Base-by-base conservation (phyloP, 2,888 invertebrate genomes). In the Ichneumoninae sp. region DNA sequence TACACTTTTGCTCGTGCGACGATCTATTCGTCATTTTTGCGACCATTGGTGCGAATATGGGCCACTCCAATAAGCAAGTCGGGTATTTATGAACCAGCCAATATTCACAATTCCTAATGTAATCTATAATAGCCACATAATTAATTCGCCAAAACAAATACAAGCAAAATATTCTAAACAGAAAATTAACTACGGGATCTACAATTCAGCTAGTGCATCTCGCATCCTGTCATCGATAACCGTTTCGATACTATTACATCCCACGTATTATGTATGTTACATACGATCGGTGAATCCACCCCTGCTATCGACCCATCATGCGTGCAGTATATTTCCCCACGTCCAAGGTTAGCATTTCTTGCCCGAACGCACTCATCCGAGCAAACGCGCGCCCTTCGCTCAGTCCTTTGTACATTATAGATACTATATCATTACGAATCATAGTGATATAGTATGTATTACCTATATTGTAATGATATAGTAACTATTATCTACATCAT, bases 371-470 rank as follows among this genome's bases (percentile, higher is more conserved):
- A 52, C 16, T 54, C 19, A 54, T 54, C 54, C 40, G 36, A 13
- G 13, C 54, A 71, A 36, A 36, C 54, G 54, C 52, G 54, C 54
- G 22, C 52, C 36, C 10, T 71, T 71, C 36, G 69, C 36, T 10
- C 36, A 71, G 36, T 36, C 52, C 70, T 52, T 57, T 36, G 7
- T 1, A 19, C 26, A 30, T 16, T 52, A 47, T n/a, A 69, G 69
- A 50, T 69, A n/a, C 50, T 52, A 26, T 69, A 69, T 69, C 69
- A 69, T 50, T 69, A 50, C 30, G 6, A 16, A 30, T 30, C 30
- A 3, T 30, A 30, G 19, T 30, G 30, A 30, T 30, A 26, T 26
- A 1, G 26, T 19, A 19, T 19, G 19, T 26, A 26, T 26, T 26
- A 2, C 1, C 26, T 26, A 26, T 26, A 26, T 26, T 1, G 26